These are phyloP conservation scores for Sinhomidia bicolor DNA, from an alignment of 2,888 invertebrate genomes.

Conservation along the genomic window DNA sequence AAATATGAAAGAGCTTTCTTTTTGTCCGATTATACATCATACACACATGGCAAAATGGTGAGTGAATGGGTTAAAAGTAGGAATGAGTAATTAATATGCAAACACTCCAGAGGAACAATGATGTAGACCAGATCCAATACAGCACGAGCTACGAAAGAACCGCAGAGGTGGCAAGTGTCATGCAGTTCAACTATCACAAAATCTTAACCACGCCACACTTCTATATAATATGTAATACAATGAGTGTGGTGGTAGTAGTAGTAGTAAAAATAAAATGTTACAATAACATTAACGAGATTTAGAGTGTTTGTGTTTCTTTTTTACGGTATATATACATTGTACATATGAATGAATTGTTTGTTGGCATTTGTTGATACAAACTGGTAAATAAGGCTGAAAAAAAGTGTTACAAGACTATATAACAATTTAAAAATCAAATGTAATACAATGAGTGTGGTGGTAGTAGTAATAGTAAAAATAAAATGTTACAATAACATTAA, in stretches of 20 bases:
- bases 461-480: no score
- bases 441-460: neutral
- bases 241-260: neutral
- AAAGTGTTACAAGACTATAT: slow-evolving; percentile 45
- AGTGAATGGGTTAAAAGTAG: slow-evolving; percentile 56
- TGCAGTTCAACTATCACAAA: neutral
- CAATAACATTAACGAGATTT: neutral
- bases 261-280: no score
- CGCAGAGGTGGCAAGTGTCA: slow-evolving; percentile 23
- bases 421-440: no score
- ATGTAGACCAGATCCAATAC: slow-evolving; percentile 50
- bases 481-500: slow-evolving; percentile 1
- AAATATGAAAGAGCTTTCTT: neutral
- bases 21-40: neutral
- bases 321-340: neutral
- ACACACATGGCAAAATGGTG: slow-evolving; percentile 5
- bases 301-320: neutral
- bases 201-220: neutral
- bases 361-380: slow-evolving; percentile 7
- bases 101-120: slow-evolving; percentile 62
- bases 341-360: slow-evolving; percentile 1
- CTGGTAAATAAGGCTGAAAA: slow-evolving; percentile 7
- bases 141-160: neutral
- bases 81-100: slow-evolving; percentile 63
- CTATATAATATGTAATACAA: neutral